Percentiles rank a stretch among this genome's conserved stretches.
Evolutionary conservation across 2,797 vertebrate genomes (phyloP).

Genomic region (Parotocinclus haroldoi): DNA sequence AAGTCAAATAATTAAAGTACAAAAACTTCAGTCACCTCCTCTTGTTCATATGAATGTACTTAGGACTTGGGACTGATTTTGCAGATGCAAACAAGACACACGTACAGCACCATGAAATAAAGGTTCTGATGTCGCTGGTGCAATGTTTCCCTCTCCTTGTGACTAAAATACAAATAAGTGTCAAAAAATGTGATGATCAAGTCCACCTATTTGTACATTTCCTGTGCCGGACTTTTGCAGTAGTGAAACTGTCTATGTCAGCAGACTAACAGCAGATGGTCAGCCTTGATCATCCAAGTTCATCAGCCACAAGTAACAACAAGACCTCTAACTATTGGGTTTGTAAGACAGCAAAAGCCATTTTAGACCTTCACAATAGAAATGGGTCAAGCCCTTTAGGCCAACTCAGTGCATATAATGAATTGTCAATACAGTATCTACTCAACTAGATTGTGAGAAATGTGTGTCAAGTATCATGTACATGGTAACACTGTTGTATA

Average conservation of each 20-base stretch:
- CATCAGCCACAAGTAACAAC: conserved; percentile 35
- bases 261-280: conserved; percentile 54
- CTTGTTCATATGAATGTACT: too few species aligned
- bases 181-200: conserved; percentile 36
- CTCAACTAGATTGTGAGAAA: conserved; percentile 22
- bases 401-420: conserved; percentile 9
- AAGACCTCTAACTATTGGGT: neutral
- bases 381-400: conserved; percentile 27
- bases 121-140: neutral
- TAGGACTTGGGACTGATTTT: too few species aligned
- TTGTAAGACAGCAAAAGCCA: conserved; percentile 2
- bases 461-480: neutral
- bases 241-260: conserved; percentile 65
- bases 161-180: conserved; percentile 53
- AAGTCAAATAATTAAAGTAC: too few species aligned
- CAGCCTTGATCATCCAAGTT: conserved; percentile 50
- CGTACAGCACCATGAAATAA: too few species aligned
- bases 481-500: too few species aligned
- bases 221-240: conserved; percentile 60
- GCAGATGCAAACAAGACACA: too few species aligned
- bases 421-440: conserved; percentile 17
- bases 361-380: conserved; percentile 15
- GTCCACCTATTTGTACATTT: conserved; percentile 55
- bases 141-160: conserved; percentile 40
- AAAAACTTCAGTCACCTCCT: too few species aligned